Conservation (phyloP, 2,888 invertebrate species). For the Tachina grossa region DNA sequence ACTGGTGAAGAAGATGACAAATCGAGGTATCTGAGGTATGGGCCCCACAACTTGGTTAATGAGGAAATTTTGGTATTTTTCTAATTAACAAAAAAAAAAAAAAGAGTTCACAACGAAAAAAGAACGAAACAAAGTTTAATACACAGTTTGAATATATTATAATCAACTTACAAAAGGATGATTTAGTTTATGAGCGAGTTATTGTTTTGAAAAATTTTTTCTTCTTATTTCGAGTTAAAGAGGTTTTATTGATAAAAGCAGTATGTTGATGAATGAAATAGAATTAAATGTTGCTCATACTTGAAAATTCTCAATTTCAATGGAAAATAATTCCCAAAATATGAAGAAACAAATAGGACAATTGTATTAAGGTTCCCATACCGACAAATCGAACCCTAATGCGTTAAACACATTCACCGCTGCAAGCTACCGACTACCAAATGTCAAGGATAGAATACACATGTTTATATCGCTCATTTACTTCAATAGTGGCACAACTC, state of each 20-base stretch:
- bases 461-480: no score
- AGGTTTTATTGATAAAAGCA: conserved; percentile 14
- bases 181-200: conserved; percentile 44
- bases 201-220: conserved; percentile 28
- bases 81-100: conserved; percentile 43
- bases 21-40: conserved; percentile 91
- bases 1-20: conserved; percentile 91
- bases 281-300: conserved; percentile 11
- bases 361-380: no score
- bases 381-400: no score
- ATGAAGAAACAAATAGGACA: no score
- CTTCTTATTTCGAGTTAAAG: background rate
- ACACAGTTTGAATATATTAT: conserved; percentile 54
- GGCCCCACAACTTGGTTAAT: conserved; percentile 84
- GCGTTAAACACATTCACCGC: no score
- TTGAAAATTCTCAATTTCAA: background rate
- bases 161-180: conserved; percentile 33
- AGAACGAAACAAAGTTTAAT: conserved; percentile 40
- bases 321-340: no score
- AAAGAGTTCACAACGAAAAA: conserved; percentile 37
- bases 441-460: no score
- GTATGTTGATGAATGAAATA: background rate
- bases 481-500: no score
- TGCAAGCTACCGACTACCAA: no score
- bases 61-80: conserved; percentile 81